A percentile compares a stretch with the other conserved stretches of the same genome.
These are phyloP conservation scores for Hiodon alosoides DNA, from an alignment of 2,113 vertebrate genomes.

Conservation along the genomic window DNA sequence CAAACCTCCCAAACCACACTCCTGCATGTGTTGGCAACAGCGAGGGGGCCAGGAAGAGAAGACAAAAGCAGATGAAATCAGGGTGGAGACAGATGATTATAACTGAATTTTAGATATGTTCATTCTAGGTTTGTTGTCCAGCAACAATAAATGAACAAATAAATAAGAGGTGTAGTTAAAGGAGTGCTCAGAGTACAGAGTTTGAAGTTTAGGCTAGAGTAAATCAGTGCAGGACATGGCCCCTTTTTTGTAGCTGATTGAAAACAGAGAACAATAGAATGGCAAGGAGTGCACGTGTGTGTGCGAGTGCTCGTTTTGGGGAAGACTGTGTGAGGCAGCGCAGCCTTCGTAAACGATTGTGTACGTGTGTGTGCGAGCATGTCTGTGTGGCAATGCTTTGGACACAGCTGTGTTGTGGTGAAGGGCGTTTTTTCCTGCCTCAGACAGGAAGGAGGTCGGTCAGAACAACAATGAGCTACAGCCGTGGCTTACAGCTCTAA, in stretches of 20 bases:
- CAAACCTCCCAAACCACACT: slow-evolving; percentile 41
- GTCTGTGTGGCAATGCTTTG: slow-evolving; percentile 28
- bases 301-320: neutral
- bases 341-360: neutral
- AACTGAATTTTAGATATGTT: no score
- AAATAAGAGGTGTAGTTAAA: no score
- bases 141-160: no score
- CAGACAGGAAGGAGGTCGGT: slow-evolving; percentile 63
- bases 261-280: neutral
- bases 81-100: no score
- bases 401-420: slow-evolving; percentile 51
- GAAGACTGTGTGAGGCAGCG: slow-evolving; percentile 8
- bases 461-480: slow-evolving; percentile 64
- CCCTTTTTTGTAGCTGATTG: no score
- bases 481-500: slow-evolving; percentile 49
- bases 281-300: slow-evolving; percentile 14
- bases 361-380: slow-evolving; percentile 25
- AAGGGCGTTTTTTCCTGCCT: slow-evolving; percentile 45
- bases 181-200: no score
- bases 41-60: neutral
- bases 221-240: no score
- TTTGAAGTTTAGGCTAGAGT: no score
- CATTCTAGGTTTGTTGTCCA: no score
- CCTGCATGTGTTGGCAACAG: neutral
- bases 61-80: no score